Evolutionary conservation across 2,888 invertebrate genomes (phyloP), one percentile per base, ranked within the genome.

Genomic region (Mythimna vitellina): DNA sequence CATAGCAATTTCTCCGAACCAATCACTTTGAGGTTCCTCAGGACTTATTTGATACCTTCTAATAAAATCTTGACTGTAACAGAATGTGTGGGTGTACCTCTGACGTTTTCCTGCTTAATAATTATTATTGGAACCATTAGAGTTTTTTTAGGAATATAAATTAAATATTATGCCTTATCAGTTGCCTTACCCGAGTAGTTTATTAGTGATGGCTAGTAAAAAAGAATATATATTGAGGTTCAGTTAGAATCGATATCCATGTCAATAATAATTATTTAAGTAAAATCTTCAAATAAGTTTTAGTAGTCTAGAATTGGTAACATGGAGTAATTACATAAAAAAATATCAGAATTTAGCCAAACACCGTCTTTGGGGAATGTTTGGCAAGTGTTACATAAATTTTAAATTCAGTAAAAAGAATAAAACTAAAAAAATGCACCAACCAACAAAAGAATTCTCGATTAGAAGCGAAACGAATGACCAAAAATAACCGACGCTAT

Each of bases 381-480:
- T 54, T 14, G 22, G 6, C 0, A 32, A 14, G 3, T n/a, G 17
- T 38, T 3, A 57, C 35, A 0, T 51, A 20, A 7, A 7, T 0
- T n/a, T 46, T 25, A 20, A 51, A 14, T 35, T 10, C 20, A 5
- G 10, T 8, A 29, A 65, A 46, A 49, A 25, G 0, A 12, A 22
- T 53, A 35, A n/a, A 66, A 66, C 56, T 29, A 49, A 60, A 69
- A 63, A 70, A 46, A 53, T 20, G 29, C 22, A 67, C 46, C 32
- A 53, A 29, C 49, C 25, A 70, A 82, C 75, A 65, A 65, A 79
- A 70, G 60, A 82, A 81, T 82, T 76, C 67, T 65, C 66, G 65
- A 82, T 82, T 68, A 76, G 66, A 61, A 72, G 68, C 80, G 70
- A 49, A 73, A 70, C 80, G 70, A 80, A 80, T 65, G 65, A 22